Evolutionary conservation across 1,140 invertebrate species (phyloP).

Genomic region (Geopemphigus sp.): DNA sequence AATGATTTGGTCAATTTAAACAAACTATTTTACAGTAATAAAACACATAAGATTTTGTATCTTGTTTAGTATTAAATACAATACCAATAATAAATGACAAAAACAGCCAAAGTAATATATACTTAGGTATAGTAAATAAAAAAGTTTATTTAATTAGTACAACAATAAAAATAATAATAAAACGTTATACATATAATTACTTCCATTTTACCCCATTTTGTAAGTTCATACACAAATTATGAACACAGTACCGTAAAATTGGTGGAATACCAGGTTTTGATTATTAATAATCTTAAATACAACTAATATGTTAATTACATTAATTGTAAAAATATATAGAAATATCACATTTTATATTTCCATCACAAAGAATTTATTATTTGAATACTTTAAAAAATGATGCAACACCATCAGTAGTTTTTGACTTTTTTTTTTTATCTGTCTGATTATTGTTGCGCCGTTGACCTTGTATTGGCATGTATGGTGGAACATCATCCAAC

Average conservation of each 20-base stretch:
- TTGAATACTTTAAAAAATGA: conserved; percentile 48
- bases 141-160: background rate
- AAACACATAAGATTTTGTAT: no score
- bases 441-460: conserved; percentile 60
- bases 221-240: background rate
- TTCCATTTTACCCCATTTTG: background rate
- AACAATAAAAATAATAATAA: conserved; percentile 17
- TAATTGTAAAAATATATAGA: conserved; percentile 6
- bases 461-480: conserved; percentile 78
- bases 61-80: background rate
- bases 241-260: conserved; percentile 35
- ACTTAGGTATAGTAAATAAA: background rate
- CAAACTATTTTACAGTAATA: no score
- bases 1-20: no score
- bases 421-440: conserved; percentile 56
- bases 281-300: conserved; percentile 21
- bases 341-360: conserved; percentile 17
- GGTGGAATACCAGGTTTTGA: conserved; percentile 49
- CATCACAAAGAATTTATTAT: background rate
- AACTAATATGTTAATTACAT: no score
- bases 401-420: conserved; percentile 46
- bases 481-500: conserved; percentile 61
- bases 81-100: background rate
- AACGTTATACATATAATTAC: background rate
- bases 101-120: no score